Percentiles rank a stretch among this genome's conserved stretches.
Conservation (phyloP, 2,888 invertebrate species). For the Cephus nigrinus region DNA sequence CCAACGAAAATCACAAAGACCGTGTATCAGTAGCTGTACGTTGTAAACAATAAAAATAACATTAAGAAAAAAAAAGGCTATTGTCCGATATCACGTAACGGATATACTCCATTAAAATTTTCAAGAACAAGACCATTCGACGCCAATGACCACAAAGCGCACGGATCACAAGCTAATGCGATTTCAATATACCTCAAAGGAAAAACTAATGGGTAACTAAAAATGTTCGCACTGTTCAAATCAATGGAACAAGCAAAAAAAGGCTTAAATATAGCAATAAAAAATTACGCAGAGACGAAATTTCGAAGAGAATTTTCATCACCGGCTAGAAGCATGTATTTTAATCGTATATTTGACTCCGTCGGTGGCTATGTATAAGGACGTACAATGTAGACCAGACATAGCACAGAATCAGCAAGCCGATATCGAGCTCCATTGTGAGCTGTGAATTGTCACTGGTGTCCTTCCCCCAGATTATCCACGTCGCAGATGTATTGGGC, state of each 20-base stretch:
- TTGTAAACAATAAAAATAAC: too few relatives aligned
- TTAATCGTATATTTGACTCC: background rate
- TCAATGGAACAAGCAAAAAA: background rate
- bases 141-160: background rate
- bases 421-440: background rate
- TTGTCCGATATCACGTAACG: too few relatives aligned
- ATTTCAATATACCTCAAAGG: background rate
- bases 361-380: background rate
- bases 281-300: background rate
- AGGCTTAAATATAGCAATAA: background rate
- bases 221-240: background rate
- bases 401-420: background rate
- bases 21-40: too few relatives aligned
- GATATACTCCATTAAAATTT: too few relatives aligned
- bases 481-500: background rate
- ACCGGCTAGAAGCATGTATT: background rate
- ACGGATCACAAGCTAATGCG: background rate
- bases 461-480: background rate
- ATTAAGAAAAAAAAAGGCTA: too few relatives aligned
- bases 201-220: background rate
- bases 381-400: background rate
- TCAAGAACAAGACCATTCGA: background rate
- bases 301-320: background rate
- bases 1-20: too few relatives aligned
- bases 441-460: background rate